These are phyloP conservation scores for Xestobium rufovillosum DNA, from an alignment of 2,888 invertebrate species.

Conservation along the genomic window DNA sequence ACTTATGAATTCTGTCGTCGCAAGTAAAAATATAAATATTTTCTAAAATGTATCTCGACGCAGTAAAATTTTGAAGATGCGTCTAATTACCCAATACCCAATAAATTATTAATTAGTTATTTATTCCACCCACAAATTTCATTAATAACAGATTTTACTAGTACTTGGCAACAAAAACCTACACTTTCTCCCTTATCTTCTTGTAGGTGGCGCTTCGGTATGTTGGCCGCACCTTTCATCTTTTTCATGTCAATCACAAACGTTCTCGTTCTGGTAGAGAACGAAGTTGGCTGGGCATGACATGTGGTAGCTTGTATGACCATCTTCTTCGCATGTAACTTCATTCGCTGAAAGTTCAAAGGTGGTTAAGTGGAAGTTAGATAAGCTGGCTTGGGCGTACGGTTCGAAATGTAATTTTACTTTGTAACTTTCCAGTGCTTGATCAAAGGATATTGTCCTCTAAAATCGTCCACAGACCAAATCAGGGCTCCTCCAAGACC, in stretches of 20 bases:
- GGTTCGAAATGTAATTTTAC: conserved; percentile 79
- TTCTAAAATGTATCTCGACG: too few relatives aligned
- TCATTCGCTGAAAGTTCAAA: conserved; percentile 63
- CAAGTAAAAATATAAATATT: too few relatives aligned
- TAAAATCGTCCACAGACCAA: conserved; percentile 93
- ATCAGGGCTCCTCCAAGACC: conserved; percentile 95
- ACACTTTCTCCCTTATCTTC: conserved; percentile 22
- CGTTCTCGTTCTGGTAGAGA: conserved; percentile 87
- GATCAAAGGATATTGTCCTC: conserved; percentile 80
- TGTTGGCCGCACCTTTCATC: conserved; percentile 77
- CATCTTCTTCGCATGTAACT: conserved; percentile 85
- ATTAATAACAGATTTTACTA: too few relatives aligned
- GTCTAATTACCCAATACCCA: too few relatives aligned
- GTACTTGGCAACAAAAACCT: too few relatives aligned
- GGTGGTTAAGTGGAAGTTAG: too few relatives aligned
- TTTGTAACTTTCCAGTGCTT: conserved; percentile 74
- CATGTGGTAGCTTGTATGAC: conserved; percentile 92
- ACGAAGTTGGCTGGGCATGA: conserved; percentile 89
- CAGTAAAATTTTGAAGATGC: too few relatives aligned
- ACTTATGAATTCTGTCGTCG: too few relatives aligned
- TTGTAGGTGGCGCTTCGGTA: conserved; percentile 56
- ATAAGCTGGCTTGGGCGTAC: too few relatives aligned
- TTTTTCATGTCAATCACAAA: conserved; percentile 94
- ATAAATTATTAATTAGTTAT: too few relatives aligned
- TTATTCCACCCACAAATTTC: too few relatives aligned